These are phyloP conservation scores for Coptodon bakossiorum DNA, from an alignment of 2,113 vertebrate species.

Conservation along the genomic window DNA sequence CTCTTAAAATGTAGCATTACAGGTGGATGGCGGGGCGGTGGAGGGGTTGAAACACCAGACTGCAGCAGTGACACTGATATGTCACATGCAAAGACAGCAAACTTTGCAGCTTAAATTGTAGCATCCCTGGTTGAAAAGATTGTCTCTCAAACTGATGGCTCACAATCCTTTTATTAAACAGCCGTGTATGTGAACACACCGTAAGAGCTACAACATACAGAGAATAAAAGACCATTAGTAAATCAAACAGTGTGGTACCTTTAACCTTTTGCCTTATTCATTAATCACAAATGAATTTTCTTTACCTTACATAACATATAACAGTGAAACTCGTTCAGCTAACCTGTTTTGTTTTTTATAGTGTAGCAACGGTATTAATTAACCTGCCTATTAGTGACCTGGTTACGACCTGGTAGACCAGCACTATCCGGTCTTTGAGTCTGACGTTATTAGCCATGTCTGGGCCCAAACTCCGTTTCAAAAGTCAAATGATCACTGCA, in stretches of 20 bases:
- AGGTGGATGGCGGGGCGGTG: accelerated
- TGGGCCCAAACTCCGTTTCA: too few relatives aligned
- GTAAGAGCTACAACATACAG: not conserved
- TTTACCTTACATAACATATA: not conserved
- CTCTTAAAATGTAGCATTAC: not conserved
- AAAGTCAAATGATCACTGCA: too few relatives aligned
- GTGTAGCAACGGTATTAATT: too few relatives aligned
- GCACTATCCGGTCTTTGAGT: too few relatives aligned
- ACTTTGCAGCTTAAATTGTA: not conserved
- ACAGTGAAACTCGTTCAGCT: not conserved
- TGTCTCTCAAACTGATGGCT: too few relatives aligned
- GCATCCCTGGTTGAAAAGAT: too few relatives aligned
- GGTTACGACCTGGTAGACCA: too few relatives aligned
- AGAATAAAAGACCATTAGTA: not conserved
- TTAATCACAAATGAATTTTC: not conserved
- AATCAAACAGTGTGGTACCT: not conserved
- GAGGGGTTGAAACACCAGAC: not conserved
- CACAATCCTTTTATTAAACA: too few relatives aligned
- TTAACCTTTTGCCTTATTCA: not conserved
- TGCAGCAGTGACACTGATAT: accelerated
- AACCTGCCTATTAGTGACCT: too few relatives aligned
- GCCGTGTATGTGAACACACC: not conserved
- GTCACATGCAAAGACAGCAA: accelerated
- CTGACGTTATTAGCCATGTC: too few relatives aligned
- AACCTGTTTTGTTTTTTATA: too few relatives aligned